A percentile compares a stretch with the other conserved stretches of the same genome.
Conservation (phyloP, 2,797 vertebrate genomes). For the Muscicapa striata region DNA sequence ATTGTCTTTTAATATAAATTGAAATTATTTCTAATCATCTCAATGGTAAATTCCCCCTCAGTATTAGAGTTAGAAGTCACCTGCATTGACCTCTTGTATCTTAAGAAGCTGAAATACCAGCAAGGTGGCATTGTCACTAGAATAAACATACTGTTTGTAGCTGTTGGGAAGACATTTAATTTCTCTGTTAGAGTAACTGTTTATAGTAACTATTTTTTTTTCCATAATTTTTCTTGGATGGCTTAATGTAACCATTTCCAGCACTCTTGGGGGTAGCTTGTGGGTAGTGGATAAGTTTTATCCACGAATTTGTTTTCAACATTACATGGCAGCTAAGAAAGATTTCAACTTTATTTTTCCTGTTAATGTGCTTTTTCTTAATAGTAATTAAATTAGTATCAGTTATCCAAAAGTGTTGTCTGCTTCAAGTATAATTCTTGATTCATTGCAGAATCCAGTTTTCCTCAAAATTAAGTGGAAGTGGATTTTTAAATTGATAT, state of each 20-base stretch:
- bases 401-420: not conserved
- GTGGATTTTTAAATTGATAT: not conserved
- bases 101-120: not conserved
- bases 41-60: not conserved
- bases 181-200: not conserved
- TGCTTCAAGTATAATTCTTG: not conserved
- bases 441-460: not conserved
- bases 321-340: not conserved
- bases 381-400: not conserved
- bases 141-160: not conserved
- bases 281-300: not conserved
- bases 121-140: not conserved
- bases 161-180: not conserved
- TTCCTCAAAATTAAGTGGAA: not conserved
- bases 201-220: not conserved
- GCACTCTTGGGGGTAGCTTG: not conserved
- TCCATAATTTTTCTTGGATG: not conserved
- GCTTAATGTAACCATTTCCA: not conserved
- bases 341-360: not conserved
- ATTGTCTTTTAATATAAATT: not conserved
- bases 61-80: not conserved
- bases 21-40: not conserved
- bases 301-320: not conserved
- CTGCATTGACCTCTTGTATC: not conserved
- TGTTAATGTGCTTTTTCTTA: not conserved